Evolutionary conservation across 2,888 invertebrate species (phyloP), one percentile per base, ranked within the genome.

Genomic region (Nysson spinosus): DNA sequence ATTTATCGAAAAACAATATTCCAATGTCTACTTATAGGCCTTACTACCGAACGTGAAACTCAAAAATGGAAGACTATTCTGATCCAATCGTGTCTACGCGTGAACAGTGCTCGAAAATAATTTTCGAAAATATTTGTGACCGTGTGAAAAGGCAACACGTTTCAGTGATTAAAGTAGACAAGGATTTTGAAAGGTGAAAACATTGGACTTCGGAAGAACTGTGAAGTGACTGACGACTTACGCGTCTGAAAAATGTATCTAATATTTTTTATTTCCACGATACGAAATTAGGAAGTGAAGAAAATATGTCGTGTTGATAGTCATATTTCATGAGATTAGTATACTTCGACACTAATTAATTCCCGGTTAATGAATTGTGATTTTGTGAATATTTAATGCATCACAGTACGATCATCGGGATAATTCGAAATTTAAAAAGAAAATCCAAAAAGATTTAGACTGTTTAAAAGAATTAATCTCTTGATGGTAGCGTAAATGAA

Each of bases 11-110:
- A 78, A 89, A 89, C 78, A 90, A 89, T 67, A 88, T 95, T 70
- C 95, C 95, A 24, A 90, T 96, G 84, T 95, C 94, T 55, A 95
- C 95, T 0, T 96, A 96, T 88, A 94, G 94, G 22, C 92, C 93
- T 57, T 91, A 90, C 80, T 91, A 90, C 80, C 88, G 90, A 80
- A 90, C 90, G 81, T 90, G 83, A 88, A 69, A 49, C 11, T 32
- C n/a, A n/a, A n/a, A n/a, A 11, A 9, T 24, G 19, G 22, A 34
- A 19, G 28, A 9, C 16, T 42, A 57, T 35, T 14, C 24, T n/a
- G n/a, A n/a, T n/a, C n/a, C n/a, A n/a, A n/a, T n/a, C n/a, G n/a
- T n/a, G n/a, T n/a, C n/a, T n/a, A n/a, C n/a, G n/a, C n/a, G n/a
- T n/a, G n/a, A n/a, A n/a, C n/a, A n/a, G n/a, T n/a, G n/a, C n/a